Evolutionary conservation across 2,888 invertebrate genomes (phyloP).

Genomic region (Ornithoptera alexandrae): DNA sequence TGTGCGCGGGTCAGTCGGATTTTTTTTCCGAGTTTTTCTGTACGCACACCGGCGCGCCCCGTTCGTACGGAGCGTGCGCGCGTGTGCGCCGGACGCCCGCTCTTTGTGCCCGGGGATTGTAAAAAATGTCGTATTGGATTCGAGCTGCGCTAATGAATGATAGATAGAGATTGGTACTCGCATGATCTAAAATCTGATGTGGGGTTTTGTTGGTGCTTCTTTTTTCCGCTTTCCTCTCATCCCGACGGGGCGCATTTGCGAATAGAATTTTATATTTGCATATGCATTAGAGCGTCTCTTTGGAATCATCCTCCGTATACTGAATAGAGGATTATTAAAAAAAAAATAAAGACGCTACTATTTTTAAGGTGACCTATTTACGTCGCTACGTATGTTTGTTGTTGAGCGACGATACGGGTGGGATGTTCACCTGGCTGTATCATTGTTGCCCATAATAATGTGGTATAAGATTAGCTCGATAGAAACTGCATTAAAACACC

Average conservation of each 20-base stretch:
- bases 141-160: conserved; percentile 79
- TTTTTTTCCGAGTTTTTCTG: conserved; percentile 74
- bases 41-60: conserved; percentile 51
- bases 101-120: conserved; percentile 78
- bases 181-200: conserved; percentile 64
- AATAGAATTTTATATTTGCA: conserved; percentile 41
- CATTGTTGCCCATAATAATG: too few species aligned
- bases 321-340: conserved; percentile 39
- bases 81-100: conserved; percentile 66
- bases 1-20: conserved; percentile 74
- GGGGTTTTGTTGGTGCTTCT: conserved; percentile 46
- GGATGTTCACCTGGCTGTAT: too few species aligned
- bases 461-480: too few species aligned
- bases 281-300: conserved; percentile 36
- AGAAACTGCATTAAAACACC: too few species aligned
- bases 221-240: conserved; percentile 34
- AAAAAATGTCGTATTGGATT: conserved; percentile 81
- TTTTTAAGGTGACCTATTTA: conserved; percentile 19
- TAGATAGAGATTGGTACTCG: conserved; percentile 65
- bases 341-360: conserved; percentile 44
- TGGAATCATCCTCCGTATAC: conserved; percentile 17
- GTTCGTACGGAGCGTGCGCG: conserved; percentile 54
- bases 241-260: conserved; percentile 35
- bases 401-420: too few species aligned
- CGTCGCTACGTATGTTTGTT: too few species aligned